Percentiles rank a stretch among this genome's conserved stretches.
These are phyloP conservation scores for Monomorium pharaonis DNA, from an alignment of 1,140 invertebrate species.

Conservation along the genomic window DNA sequence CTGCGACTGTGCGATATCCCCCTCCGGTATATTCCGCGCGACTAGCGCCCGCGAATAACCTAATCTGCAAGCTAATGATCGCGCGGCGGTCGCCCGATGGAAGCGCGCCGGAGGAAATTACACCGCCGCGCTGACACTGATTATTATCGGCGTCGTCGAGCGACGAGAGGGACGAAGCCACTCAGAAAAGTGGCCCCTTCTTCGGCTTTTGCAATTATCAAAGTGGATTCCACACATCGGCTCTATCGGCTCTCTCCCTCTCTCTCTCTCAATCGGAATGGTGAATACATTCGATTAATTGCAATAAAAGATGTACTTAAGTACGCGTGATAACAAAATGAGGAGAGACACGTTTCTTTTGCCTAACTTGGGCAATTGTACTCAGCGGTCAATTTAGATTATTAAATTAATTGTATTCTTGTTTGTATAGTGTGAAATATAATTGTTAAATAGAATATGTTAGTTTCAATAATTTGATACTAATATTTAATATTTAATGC, in stretches of 20 bases:
- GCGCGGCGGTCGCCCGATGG: slow-evolving; percentile 33
- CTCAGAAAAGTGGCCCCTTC: neutral
- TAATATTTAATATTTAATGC: neutral
- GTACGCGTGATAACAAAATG: neutral
- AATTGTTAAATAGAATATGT: too few relatives aligned
- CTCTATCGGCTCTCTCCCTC: neutral
- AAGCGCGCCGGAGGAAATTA: slow-evolving; percentile 28
- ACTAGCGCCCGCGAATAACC: slow-evolving; percentile 8
- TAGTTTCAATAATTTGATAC: too few relatives aligned
- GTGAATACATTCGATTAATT: neutral
- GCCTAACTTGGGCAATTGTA: too few relatives aligned
- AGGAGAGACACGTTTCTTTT: neutral
- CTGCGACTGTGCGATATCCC: slow-evolving; percentile 19
- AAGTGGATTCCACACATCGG: neutral
- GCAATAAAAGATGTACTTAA: neutral
- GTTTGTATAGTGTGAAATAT: too few relatives aligned
- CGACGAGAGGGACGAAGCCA: neutral
- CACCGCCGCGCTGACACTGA: slow-evolving; percentile 39
- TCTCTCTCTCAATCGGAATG: too few relatives aligned
- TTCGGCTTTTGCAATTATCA: neutral
- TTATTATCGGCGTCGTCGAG: slow-evolving; percentile 36
- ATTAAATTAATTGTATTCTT: too few relatives aligned
- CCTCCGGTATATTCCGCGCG: neutral
- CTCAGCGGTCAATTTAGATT: too few relatives aligned
- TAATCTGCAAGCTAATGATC: slow-evolving; percentile 50